Base-by-base conservation (phyloP, 2,797 vertebrate species). In the Sarcoramphus papa region DNA sequence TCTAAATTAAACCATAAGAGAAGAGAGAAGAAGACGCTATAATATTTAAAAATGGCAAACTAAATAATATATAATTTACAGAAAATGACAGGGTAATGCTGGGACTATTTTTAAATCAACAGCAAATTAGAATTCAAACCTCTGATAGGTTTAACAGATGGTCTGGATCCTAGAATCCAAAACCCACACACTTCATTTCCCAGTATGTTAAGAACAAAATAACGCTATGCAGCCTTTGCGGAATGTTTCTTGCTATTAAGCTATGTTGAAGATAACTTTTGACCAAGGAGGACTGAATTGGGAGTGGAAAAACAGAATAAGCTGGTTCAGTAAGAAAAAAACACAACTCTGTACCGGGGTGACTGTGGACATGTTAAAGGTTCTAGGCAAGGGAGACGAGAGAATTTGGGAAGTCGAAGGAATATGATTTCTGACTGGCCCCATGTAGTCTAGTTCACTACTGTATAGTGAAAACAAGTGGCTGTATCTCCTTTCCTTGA, bases 81-180 rank as follows among this genome's bases (percentile, higher is more conserved):
- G 97, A 97, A 98, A 98, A 98, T 98, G 95, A 97, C 90, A 98
- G 97, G 97, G 97, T 98, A 98, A 96, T 93, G 95, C 91, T 95
- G 62, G 75, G 96, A 95, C 97, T 98, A 97, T 98, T 98, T 98
- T 98, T 98, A 97, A 97, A 97, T 96, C 95, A 84, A 95, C 96
- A 97, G 97, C 94, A 97, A 98, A 98, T 98, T 97, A 96, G 97
- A 98, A 98, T 98, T 98, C 88, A 97, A 93, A 97, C 92, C 95
- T 98, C 97, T 96, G 96, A 98, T 98, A 98, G 97, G 96, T 98
- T 97, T 98, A 97, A 69, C 96, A 98, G 97, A 98, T 98, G 97
- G 97, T 95, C 97, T 97, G 95, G 92, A 97, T 97, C 92, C 92
- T 97, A 95, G 96, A 97, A 97, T 97, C 96, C 96, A 83, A 97